These are phyloP conservation scores for Enteromius afrohamiltoni DNA, from an alignment of 2,797 vertebrate genomes.

Conservation along the genomic window DNA sequence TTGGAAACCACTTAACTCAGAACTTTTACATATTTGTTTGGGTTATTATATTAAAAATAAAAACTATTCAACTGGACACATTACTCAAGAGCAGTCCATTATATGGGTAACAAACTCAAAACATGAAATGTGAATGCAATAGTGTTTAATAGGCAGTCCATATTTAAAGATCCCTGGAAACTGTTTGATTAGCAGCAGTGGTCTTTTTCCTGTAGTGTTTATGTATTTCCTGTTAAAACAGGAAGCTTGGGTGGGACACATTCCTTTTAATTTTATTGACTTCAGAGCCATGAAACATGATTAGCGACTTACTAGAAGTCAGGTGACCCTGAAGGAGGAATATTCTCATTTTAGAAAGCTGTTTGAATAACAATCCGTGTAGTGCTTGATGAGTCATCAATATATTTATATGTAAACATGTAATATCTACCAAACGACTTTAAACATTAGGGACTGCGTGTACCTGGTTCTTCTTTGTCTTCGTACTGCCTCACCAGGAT, in stretches of 20 bases:
- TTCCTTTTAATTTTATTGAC: background rate
- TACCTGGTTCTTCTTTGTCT: slow-evolving; percentile 54
- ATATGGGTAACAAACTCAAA: background rate
- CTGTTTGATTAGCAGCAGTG: background rate
- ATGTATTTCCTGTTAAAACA: background rate
- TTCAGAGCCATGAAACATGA: background rate
- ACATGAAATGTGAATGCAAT: background rate
- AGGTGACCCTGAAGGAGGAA: background rate
- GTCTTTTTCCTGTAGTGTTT: background rate
- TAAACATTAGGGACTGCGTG: background rate
- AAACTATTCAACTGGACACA: background rate
- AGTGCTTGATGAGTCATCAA: background rate
- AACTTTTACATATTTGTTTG: background rate
- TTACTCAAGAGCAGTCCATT: background rate
- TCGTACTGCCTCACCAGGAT: slow-evolving; percentile 61
- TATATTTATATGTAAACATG: background rate
- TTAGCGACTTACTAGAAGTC: background rate
- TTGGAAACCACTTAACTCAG: background rate
- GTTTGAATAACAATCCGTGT: background rate
- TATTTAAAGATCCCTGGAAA: background rate
- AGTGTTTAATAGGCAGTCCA: background rate
- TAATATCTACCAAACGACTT: no score
- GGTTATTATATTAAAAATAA: background rate
- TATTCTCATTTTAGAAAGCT: background rate
- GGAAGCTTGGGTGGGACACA: background rate